These are phyloP conservation scores for Actenoides lindsayi DNA, from an alignment of 2,113 vertebrate genomes.

Conservation along the genomic window DNA sequence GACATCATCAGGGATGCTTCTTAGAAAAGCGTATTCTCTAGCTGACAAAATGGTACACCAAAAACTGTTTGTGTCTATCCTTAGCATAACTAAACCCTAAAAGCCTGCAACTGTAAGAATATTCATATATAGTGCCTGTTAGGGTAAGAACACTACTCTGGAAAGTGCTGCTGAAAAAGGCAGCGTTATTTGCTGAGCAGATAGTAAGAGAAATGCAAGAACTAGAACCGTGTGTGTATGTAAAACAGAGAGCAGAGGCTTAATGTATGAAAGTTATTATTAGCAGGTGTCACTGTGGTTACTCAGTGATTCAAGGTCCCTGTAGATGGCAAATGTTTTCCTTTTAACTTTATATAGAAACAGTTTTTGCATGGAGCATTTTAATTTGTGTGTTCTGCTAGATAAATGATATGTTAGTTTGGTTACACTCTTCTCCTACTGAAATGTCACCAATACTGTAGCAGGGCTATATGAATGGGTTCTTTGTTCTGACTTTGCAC, in stretches of 20 bases:
- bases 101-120: background rate
- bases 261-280: background rate
- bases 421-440: background rate
- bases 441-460: background rate
- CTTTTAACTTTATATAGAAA: background rate
- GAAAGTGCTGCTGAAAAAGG: background rate
- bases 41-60: rapidly evolving
- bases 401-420: background rate
- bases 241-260: background rate
- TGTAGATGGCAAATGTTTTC: background rate
- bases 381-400: background rate
- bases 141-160: background rate
- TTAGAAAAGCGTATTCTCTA: background rate
- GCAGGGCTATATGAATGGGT: background rate
- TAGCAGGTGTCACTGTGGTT: background rate
- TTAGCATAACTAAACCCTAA: background rate
- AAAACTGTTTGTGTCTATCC: background rate
- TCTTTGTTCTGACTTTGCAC: background rate
- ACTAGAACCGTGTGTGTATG: background rate
- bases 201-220: background rate
- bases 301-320: background rate
- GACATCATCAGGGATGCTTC: background rate
- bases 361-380: background rate
- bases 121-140: background rate
- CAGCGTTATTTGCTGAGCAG: background rate